These are phyloP conservation scores for Volucella bombylans DNA, from an alignment of 2,888 invertebrate species.

Conservation along the genomic window DNA sequence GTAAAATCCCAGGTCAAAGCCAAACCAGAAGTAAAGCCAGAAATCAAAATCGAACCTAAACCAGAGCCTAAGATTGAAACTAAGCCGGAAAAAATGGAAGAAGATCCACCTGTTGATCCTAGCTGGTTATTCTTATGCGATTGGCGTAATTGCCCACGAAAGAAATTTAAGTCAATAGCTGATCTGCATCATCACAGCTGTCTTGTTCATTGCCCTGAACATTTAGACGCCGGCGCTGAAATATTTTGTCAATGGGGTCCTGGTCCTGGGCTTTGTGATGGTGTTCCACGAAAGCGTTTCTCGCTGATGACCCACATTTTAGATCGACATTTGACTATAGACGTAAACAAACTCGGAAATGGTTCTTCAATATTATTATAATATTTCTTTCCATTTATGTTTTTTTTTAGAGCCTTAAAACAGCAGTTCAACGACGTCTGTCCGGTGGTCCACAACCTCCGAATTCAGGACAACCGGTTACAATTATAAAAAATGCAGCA, in stretches of 20 bases:
- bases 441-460: constrained; percentile 78
- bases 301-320: constrained; percentile 98
- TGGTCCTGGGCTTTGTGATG: constrained; percentile 88
- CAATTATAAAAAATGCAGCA: constrained; percentile 80
- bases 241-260: constrained; percentile 93
- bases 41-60: constrained; percentile 52
- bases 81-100: constrained; percentile 57
- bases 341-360: constrained; percentile 83
- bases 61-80: constrained; percentile 48
- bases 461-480: constrained; percentile 79
- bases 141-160: constrained; percentile 94
- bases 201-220: constrained; percentile 90
- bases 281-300: constrained; percentile 93
- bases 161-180: constrained; percentile 88
- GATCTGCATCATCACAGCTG: constrained; percentile 95
- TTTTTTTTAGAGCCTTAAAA: constrained; percentile 76
- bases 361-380: background rate
- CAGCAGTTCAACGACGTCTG: constrained; percentile 79
- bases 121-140: constrained; percentile 90
- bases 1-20: constrained; percentile 33
- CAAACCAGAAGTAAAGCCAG: constrained; percentile 38
- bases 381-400: too few species aligned
- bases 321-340: constrained; percentile 95
- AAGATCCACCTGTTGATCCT: constrained; percentile 78
- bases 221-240: constrained; percentile 86